These are phyloP conservation scores for Microcebus griseorufus DNA, from an alignment of 2,113 vertebrate species.

Conservation along the genomic window DNA sequence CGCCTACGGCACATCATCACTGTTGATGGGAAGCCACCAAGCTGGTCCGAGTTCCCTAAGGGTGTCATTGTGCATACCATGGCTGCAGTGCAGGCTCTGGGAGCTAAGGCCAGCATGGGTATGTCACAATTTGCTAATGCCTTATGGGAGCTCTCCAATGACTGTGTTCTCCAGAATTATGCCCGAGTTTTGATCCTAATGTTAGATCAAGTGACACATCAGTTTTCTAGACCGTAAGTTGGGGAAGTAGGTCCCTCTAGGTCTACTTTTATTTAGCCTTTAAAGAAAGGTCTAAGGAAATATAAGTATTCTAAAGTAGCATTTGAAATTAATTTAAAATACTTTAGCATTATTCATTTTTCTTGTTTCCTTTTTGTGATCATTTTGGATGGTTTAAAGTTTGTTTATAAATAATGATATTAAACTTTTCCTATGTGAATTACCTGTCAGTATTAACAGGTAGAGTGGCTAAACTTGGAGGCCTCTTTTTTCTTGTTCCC, in stretches of 20 bases:
- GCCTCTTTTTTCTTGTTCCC: neutral
- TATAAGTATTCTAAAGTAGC: neutral
- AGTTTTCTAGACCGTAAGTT: neutral
- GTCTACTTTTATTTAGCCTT: neutral
- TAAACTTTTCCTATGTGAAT: neutral
- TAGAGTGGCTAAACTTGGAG: neutral
- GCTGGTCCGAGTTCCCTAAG: slow-evolving; percentile 88
- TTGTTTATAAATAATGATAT: neutral
- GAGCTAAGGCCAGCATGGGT: slow-evolving; percentile 88
- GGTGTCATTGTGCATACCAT: slow-evolving; percentile 93
- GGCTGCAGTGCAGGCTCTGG: slow-evolving; percentile 92
- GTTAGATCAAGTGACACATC: neutral
- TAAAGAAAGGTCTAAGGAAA: neutral
- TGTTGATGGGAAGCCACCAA: slow-evolving; percentile 89
- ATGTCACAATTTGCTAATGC: slow-evolving; percentile 30
- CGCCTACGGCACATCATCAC: slow-evolving; percentile 92
- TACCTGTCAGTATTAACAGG: neutral
- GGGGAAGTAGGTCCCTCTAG: neutral
- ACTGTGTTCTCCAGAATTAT: neutral
- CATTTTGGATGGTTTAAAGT: neutral
- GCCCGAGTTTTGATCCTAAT: neutral
- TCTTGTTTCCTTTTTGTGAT: neutral
- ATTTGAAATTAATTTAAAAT: slow-evolving; percentile 31
- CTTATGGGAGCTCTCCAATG: rapidly evolving
- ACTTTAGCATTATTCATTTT: neutral